phyloP scores from a whole-genome alignment of 2,113 vertebrate species.

The Polypterus bichir region DNA sequence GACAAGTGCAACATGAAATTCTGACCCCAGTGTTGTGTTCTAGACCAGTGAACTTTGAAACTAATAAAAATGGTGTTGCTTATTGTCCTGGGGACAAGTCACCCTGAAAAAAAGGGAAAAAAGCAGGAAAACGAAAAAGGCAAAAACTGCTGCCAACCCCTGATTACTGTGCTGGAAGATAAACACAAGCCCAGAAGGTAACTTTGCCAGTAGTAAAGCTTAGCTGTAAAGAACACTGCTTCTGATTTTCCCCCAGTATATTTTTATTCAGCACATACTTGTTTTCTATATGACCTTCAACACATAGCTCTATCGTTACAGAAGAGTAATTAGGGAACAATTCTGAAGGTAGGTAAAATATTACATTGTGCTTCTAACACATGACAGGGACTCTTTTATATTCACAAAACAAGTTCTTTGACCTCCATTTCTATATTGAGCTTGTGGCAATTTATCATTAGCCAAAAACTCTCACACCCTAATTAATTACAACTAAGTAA shows the following conservation, averaged over 20 bases:
- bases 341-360: conserved; percentile 41
- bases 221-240: conserved; percentile 4
- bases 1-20: conserved; percentile 41
- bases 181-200: conserved; percentile 40
- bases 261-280: conserved; percentile 25
- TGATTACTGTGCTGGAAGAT: conserved; percentile 63
- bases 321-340: conserved; percentile 42
- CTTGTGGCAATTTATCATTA: conserved; percentile 58
- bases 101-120: conserved; percentile 38
- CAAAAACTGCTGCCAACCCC: conserved; percentile 43
- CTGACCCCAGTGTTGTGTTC: conserved; percentile 51
- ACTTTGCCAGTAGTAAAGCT: background rate
- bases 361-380: conserved; percentile 38
- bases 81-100: conserved; percentile 58
- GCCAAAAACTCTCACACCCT: conserved; percentile 51
- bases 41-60: conserved; percentile 65
- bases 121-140: no score
- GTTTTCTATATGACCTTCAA: no score
- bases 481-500: conserved; percentile 74
- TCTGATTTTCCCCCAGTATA: background rate
- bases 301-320: conserved; percentile 10
- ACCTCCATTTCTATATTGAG: conserved; percentile 59
- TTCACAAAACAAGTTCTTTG: conserved; percentile 56
- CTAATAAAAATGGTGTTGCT: conserved; percentile 63
- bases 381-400: conserved; percentile 59